Evolutionary conservation across 2,113 vertebrate species (phyloP).

Genomic region (Notiomystis cincta): DNA sequence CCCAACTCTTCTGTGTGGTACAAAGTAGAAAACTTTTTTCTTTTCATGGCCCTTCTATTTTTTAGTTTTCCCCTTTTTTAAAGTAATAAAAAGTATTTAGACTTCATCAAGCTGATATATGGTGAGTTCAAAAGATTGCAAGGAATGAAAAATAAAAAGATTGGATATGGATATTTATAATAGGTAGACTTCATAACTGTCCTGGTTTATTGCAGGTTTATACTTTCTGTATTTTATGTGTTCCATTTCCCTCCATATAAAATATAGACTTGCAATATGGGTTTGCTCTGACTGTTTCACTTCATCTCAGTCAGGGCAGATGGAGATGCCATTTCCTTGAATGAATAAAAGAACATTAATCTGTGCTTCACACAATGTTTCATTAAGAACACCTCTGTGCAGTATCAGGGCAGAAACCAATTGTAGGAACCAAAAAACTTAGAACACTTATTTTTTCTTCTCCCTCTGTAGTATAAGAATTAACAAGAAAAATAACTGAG

Average conservation of each 20-base stretch:
- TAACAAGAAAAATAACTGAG: constrained; percentile 6
- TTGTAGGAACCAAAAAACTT: neutral
- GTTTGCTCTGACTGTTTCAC: neutral
- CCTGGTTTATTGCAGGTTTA: neutral
- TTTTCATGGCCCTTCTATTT: neutral
- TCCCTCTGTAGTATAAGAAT: neutral
- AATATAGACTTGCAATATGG: neutral
- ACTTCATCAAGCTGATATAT: neutral
- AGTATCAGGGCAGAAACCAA: neutral
- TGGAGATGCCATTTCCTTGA: neutral
- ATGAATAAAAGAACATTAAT: neutral
- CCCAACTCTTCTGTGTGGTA: neutral
- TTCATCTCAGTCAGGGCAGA: neutral
- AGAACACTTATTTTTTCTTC: neutral
- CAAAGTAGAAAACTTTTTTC: constrained; percentile 4
- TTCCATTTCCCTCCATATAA: neutral
- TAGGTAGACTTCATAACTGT: neutral
- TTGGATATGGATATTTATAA: neutral
- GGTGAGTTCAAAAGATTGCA: neutral
- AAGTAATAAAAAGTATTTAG: neutral
- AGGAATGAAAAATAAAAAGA: neutral
- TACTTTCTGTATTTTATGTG: neutral
- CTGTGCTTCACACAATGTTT: neutral
- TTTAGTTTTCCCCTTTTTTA: neutral
- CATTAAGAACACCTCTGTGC: neutral